Percentiles rank a stretch among this genome's conserved stretches.
Evolutionary conservation across 2,113 vertebrate species (phyloP).

Genomic region (Herpailurus yagouaroundi): DNA sequence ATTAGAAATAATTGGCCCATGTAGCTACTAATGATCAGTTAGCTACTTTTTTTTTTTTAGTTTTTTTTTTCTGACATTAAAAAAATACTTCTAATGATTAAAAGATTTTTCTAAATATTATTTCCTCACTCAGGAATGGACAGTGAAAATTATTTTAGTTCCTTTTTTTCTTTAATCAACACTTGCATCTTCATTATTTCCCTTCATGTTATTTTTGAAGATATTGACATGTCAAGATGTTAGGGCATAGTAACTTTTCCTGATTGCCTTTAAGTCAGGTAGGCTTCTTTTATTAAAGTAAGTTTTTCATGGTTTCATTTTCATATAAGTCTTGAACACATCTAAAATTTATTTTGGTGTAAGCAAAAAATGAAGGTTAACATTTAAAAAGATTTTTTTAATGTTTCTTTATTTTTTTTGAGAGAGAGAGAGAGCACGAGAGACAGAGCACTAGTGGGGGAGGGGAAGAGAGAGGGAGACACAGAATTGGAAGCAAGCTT

Average conservation of each 20-base stretch:
- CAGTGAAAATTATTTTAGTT: constrained; percentile 8
- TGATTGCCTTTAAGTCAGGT: neutral
- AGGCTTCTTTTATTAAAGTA: neutral
- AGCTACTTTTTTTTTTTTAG: neutral
- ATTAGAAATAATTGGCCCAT: neutral
- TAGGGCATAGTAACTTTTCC: neutral
- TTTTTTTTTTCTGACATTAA: neutral
- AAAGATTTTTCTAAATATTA: neutral
- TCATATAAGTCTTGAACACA: neutral
- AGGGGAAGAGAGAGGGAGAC: no score
- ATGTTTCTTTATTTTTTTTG: no score
- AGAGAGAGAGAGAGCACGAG: no score
- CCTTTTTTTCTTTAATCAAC: neutral
- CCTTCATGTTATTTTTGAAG: neutral
- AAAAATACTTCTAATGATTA: neutral
- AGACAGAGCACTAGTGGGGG: no score
- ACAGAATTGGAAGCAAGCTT: no score
- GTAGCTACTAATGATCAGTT: neutral
- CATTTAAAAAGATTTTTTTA: neutral
- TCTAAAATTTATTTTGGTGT: neutral
- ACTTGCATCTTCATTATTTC: constrained; percentile 9
- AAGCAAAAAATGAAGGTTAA: neutral
- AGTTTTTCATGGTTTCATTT: neutral
- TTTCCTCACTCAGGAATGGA: neutral
- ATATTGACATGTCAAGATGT: neutral